These are phyloP conservation scores for Sclerurus mexicanus DNA, from an alignment of 2,113 vertebrate species.

Conservation along the genomic window DNA sequence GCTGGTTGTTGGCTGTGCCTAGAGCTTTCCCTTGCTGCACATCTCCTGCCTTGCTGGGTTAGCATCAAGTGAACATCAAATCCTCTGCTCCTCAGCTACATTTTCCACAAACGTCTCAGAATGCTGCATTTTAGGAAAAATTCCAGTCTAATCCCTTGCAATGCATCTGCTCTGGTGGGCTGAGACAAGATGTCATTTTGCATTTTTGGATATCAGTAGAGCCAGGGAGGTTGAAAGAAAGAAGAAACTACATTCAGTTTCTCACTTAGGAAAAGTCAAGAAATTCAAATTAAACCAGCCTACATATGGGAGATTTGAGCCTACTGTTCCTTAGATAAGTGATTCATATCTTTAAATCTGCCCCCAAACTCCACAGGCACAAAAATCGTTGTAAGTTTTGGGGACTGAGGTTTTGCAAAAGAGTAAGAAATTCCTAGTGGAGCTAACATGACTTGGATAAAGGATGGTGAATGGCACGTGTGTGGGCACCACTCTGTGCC, in stretches of 20 bases:
- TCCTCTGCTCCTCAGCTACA: not conserved
- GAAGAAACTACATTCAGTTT: slow-evolving; percentile 40
- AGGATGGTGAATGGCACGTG: not conserved
- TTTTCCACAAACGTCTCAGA: not conserved
- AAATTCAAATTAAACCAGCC: slow-evolving; percentile 61
- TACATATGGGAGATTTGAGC: slow-evolving; percentile 37
- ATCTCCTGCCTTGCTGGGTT: not conserved
- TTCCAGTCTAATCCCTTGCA: slow-evolving; percentile 45
- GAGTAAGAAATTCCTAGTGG: not conserved
- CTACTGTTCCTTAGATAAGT: slow-evolving; percentile 34
- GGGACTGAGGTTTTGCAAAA: not conserved
- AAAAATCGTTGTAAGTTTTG: not conserved
- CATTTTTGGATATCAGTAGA: slow-evolving; percentile 52
- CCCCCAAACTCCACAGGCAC: slow-evolving; percentile 21
- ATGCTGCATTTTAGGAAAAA: slow-evolving; percentile 22
- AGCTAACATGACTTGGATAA: not conserved
- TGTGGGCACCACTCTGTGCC: not conserved
- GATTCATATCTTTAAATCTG: slow-evolving; percentile 52
- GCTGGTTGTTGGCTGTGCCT: not conserved
- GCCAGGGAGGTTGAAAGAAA: slow-evolving; percentile 53
- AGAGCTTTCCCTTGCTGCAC: not conserved
- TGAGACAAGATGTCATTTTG: slow-evolving; percentile 61
- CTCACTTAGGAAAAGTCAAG: slow-evolving; percentile 64
- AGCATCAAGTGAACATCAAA: not conserved
- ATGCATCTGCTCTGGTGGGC: slow-evolving; percentile 61